These are phyloP conservation scores for Tribolium madens DNA, from an alignment of 1,140 invertebrate genomes.

Conservation along the genomic window DNA sequence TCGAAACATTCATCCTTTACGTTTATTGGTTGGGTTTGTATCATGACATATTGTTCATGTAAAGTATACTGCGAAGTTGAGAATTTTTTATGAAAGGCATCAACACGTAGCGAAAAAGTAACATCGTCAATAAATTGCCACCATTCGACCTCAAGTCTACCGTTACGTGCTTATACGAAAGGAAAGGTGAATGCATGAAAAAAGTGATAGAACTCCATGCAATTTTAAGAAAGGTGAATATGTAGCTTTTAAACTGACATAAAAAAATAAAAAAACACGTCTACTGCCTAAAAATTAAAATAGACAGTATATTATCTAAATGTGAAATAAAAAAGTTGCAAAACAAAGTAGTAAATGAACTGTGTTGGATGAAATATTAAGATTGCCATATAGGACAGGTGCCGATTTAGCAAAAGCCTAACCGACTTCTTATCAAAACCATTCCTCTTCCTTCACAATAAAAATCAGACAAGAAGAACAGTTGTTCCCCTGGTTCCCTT, in stretches of 20 bases:
- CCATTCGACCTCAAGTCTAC: not conserved
- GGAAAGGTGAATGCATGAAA: not conserved
- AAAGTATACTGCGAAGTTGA: not conserved
- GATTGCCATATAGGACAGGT: not conserved
- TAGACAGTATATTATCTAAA: no score
- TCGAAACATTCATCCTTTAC: not conserved
- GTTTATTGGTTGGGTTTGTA: not conserved
- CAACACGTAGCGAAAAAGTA: not conserved
- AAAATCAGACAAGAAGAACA: constrained; percentile 9
- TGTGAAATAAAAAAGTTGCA: no score
- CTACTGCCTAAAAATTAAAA: no score
- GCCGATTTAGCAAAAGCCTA: not conserved
- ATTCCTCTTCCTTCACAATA: constrained; percentile 11
- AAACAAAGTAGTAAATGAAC: no score
- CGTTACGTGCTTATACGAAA: not conserved
- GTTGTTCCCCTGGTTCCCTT: constrained; percentile 14
- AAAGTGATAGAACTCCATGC: not conserved
- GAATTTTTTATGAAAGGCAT: not conserved
- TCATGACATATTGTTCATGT: not conserved
- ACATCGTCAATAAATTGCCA: not conserved
- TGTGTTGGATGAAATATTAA: not conserved
- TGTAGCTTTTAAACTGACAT: no score
- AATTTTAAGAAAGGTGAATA: not conserved
- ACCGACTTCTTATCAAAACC: constrained; percentile 6
- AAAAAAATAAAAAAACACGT: not conserved